Percentiles rank a stretch among this genome's conserved stretches.
Conservation (phyloP, 2,888 invertebrate species). For the Homarus gammarus region DNA sequence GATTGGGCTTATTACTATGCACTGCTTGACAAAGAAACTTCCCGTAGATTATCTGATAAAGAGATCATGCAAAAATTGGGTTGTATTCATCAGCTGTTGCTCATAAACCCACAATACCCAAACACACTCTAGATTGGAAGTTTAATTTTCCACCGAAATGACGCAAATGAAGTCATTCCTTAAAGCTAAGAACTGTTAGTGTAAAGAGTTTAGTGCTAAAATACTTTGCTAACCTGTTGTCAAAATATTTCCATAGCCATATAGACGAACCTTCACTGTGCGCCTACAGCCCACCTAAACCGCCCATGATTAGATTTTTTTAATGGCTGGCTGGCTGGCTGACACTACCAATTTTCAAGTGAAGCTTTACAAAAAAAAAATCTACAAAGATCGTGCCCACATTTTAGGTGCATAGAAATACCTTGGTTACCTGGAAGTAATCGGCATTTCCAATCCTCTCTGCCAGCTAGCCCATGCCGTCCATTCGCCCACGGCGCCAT, state of each 20-base stretch:
- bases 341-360: constrained; percentile 1
- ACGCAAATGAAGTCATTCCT: no score
- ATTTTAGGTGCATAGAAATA: constrained; percentile 29
- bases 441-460: constrained; percentile 66
- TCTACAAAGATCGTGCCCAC: constrained; percentile 21
- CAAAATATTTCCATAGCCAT: no score
- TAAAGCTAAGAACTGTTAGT: no score
- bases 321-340: not conserved
- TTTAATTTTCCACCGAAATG: no score
- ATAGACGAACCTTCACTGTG: not conserved
- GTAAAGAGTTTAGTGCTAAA: no score
- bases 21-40: no score
- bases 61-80: not conserved
- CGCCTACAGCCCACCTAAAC: not conserved
- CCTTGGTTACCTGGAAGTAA: constrained; percentile 39
- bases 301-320: not conserved
- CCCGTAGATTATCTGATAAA: not conserved
- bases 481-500: constrained; percentile 66
- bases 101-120: not conserved
- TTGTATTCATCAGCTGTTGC: not conserved
- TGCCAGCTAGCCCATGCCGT: constrained; percentile 70
- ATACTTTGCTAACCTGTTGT: no score
- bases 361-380: constrained; percentile 4
- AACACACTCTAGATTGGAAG: not conserved
- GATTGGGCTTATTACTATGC: no score